Evolutionary conservation across 2,797 vertebrate species (phyloP).

Genomic region (Mormyrops attenuatus): DNA sequence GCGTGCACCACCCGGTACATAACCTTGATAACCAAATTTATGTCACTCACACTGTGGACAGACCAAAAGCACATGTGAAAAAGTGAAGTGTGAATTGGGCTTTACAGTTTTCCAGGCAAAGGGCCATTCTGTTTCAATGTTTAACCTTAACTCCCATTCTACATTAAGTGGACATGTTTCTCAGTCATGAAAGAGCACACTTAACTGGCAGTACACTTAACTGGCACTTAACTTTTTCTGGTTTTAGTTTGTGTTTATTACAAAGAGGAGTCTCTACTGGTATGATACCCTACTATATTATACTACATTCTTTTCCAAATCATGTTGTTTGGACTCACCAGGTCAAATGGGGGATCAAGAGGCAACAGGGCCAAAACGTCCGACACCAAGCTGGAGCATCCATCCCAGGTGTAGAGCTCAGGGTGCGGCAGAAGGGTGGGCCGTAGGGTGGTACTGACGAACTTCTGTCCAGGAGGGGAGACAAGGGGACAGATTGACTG

Average conservation of each 20-base stretch:
- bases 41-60: background rate
- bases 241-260: background rate
- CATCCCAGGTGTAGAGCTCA: conserved; percentile 73
- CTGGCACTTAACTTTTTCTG: background rate
- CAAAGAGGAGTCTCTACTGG: background rate
- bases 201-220: background rate
- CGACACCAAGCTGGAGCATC: conserved; percentile 71
- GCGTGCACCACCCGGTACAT: background rate
- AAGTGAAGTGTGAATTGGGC: background rate
- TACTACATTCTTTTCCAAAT: background rate
- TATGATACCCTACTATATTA: background rate
- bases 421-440: conserved; percentile 58
- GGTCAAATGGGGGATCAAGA: conserved; percentile 59
- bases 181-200: background rate
- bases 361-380: conserved; percentile 70
- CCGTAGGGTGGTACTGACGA: conserved; percentile 76
- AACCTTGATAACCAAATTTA: background rate
- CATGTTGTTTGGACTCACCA: conserved; percentile 53
- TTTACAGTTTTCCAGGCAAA: background rate
- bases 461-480: conserved; percentile 66
- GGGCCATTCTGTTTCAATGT: background rate
- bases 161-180: background rate
- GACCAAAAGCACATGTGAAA: background rate
- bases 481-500: background rate
- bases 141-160: background rate